Percentiles rank a stretch among this genome's conserved stretches.
These are phyloP conservation scores for Bombus vancouverensis DNA, from an alignment of 1,140 invertebrate genomes.

Conservation along the genomic window DNA sequence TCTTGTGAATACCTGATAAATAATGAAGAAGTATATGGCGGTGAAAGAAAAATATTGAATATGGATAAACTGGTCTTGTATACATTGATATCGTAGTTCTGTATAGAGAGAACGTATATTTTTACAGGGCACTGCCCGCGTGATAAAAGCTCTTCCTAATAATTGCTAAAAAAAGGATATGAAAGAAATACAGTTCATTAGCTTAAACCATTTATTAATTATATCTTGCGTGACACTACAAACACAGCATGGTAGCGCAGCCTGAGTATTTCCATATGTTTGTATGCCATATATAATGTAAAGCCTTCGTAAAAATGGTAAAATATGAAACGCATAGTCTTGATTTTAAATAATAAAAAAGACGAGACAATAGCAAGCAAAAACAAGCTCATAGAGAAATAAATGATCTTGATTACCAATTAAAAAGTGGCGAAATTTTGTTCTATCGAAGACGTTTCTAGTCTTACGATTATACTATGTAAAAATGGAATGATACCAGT, in stretches of 20 bases:
- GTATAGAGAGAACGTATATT: conserved; percentile 78
- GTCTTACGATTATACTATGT: conserved; percentile 29
- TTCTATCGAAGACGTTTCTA: conserved; percentile 49
- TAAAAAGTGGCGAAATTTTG: conserved; percentile 27
- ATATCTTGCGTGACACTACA: conserved; percentile 56
- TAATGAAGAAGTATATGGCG: conserved; percentile 39
- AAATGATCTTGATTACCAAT: conserved; percentile 24
- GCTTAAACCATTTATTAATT: conserved; percentile 67
- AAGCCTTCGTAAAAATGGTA: background rate
- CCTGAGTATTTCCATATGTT: conserved; percentile 58
- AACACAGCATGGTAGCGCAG: conserved; percentile 64
- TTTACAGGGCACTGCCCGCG: conserved; percentile 80
- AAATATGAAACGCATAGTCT: background rate
- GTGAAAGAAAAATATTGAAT: conserved; percentile 14
- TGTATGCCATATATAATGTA: conserved; percentile 21
- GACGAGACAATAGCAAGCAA: background rate
- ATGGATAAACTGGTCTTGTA: conserved; percentile 63
- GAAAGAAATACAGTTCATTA: conserved; percentile 67
- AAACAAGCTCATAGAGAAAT: background rate
- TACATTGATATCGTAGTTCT: conserved; percentile 65
- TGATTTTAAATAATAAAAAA: background rate
- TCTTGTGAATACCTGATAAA: conserved; percentile 56
- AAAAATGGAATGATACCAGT: conserved; percentile 11
- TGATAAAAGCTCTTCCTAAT: conserved; percentile 82
- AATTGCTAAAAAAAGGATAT: conserved; percentile 65